Conservation (phyloP, 2,797 vertebrate genomes). For the Ptychobarbus kaznakovi region DNA sequence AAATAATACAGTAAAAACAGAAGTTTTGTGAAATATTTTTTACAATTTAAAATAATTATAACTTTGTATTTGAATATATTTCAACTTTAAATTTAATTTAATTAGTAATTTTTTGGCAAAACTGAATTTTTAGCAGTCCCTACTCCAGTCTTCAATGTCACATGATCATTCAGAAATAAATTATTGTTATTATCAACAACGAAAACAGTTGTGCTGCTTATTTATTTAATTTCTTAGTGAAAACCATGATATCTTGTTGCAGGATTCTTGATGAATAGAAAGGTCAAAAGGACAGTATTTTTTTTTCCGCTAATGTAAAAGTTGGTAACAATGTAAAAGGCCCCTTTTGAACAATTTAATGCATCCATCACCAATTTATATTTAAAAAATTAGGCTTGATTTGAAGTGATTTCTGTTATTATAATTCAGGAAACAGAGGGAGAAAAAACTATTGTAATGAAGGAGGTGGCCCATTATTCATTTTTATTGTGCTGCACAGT, state of each 20-base stretch:
- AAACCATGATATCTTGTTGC: background rate
- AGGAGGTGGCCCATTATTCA: constrained; percentile 7
- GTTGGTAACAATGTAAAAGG: background rate
- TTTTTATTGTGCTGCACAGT: constrained; percentile 25
- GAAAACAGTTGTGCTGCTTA: background rate
- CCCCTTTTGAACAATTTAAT: background rate
- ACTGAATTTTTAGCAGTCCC: background rate
- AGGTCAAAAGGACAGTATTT: background rate
- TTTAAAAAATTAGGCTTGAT: background rate
- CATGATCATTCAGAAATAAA: background rate
- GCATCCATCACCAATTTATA: background rate
- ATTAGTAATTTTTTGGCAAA: background rate
- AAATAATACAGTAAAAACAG: background rate
- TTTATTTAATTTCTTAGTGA: background rate
- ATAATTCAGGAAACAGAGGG: background rate
- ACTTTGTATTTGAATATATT: too few species aligned
- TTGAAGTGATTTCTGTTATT: background rate
- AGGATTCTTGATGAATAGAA: background rate
- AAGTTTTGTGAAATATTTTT: too few species aligned
- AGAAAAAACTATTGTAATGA: background rate
- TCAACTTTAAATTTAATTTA: too few species aligned
- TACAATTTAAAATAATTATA: too few species aligned
- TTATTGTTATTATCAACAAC: background rate
- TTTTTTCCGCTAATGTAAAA: background rate
- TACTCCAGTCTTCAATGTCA: background rate